These are phyloP conservation scores for Drosophila diplacantha DNA, from an alignment of 2,888 invertebrate genomes.

Conservation along the genomic window DNA sequence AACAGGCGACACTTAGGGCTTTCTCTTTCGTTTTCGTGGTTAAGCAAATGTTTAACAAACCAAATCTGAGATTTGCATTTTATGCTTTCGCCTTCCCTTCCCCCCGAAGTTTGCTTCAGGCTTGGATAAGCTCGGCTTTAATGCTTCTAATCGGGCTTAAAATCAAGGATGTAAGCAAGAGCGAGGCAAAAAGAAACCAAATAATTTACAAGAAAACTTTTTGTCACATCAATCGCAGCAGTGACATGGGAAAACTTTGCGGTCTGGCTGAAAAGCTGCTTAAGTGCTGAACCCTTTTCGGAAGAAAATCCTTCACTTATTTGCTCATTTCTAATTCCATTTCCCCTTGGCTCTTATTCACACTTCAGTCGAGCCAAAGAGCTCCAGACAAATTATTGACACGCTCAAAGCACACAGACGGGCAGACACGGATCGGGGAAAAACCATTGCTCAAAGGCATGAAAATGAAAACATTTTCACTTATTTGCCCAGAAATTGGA, in stretches of 20 bases:
- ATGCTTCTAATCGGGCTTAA: constrained; percentile 67
- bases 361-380: constrained; percentile 39
- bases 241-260: constrained; percentile 32
- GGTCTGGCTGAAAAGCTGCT: constrained; percentile 26
- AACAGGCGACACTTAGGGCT: constrained; percentile 29
- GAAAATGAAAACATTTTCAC: constrained; percentile 74
- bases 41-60: constrained; percentile 75
- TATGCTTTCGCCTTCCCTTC: constrained; percentile 48
- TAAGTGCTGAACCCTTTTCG: constrained; percentile 23
- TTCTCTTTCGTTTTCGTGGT: constrained; percentile 62
- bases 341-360: constrained; percentile 42
- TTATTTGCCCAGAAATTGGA: constrained; percentile 76
- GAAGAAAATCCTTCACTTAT: constrained; percentile 44
- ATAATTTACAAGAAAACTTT: constrained; percentile 33
- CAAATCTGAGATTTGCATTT: constrained; percentile 74
- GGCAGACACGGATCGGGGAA: constrained; percentile 16
- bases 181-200: constrained; percentile 20
- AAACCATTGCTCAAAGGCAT: constrained; percentile 53
- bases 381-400: constrained; percentile 68
- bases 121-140: constrained; percentile 64
- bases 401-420: constrained; percentile 45
- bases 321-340: constrained; percentile 50
- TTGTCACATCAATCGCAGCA: constrained; percentile 29
- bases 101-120: constrained; percentile 41
- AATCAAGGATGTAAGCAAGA: constrained; percentile 54